Conservation (phyloP, 2,797 vertebrate genomes). For the Sebastiscus tertius region DNA sequence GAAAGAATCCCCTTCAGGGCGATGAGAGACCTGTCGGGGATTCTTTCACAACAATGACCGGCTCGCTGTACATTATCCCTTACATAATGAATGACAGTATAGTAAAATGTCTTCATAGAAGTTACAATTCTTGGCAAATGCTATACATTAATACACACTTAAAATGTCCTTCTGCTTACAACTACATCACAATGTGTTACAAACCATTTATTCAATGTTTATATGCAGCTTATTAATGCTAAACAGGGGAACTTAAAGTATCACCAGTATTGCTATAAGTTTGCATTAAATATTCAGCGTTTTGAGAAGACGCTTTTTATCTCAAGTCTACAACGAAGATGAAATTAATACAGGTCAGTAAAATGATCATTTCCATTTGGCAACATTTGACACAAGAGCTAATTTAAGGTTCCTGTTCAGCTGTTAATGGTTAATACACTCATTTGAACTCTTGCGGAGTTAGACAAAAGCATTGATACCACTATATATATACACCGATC, state of each 20-base stretch:
- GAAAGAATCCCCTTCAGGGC: too few species aligned
- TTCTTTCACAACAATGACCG: too few species aligned
- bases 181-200: not conserved
- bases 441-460: not conserved
- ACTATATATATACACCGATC: too few species aligned
- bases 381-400: not conserved
- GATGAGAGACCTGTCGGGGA: too few species aligned
- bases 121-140: not conserved
- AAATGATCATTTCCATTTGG: not conserved
- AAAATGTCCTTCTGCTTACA: not conserved
- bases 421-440: not conserved
- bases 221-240: not conserved
- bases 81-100: not conserved
- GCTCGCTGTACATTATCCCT: too few species aligned
- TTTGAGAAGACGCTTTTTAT: not conserved
- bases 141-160: not conserved
- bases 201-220: not conserved
- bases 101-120: not conserved
- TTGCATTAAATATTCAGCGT: not conserved
- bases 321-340: not conserved
- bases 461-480: too few species aligned
- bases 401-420: not conserved
- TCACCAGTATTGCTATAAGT: not conserved
- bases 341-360: not conserved
- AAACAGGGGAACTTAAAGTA: not conserved